Evolutionary conservation across 37 sponge, comb jelly and placozoan genomes (phyloP).

Genomic region (Chondrilla cf. caribensis): DNA sequence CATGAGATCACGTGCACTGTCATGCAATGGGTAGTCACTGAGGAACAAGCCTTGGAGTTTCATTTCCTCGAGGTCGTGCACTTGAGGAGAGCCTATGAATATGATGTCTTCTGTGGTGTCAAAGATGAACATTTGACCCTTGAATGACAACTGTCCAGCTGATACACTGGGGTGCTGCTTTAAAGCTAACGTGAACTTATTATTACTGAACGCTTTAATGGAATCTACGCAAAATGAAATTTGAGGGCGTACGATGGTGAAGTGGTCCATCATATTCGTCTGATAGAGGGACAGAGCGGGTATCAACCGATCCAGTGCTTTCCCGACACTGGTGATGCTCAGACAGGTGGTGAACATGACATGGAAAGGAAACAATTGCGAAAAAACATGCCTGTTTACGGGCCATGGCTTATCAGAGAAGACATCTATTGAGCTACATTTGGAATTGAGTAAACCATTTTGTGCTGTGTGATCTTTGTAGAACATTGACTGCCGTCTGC

Average conservation of each 20-base stretch:
- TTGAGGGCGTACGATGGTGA: constrained; percentile 43
- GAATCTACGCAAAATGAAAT: constrained; percentile 30
- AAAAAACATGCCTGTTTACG: constrained; percentile 15
- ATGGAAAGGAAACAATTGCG: constrained; percentile 68
- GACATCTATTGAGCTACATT: too few relatives aligned
- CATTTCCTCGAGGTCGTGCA: constrained; percentile 47
- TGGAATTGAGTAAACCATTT: background rate
- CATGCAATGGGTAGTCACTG: constrained; percentile 73
- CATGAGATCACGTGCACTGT: constrained; percentile 65
- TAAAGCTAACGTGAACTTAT: constrained; percentile 36
- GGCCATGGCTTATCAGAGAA: background rate
- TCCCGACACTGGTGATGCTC: constrained; percentile 50
- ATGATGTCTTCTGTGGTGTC: constrained; percentile 16
- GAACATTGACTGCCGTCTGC: background rate
- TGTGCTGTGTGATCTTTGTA: background rate
- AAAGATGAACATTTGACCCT: constrained; percentile 71
- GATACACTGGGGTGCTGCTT: background rate
- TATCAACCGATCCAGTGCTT: constrained; percentile 53
- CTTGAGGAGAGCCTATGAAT: constrained; percentile 67
- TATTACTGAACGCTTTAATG: constrained; percentile 32
- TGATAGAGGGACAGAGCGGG: background rate
- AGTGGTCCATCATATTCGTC: constrained; percentile 35
- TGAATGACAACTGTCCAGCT: constrained; percentile 35
- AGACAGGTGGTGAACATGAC: constrained; percentile 62
- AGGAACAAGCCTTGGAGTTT: constrained; percentile 55